These are phyloP conservation scores for Drosophila subquinaria DNA, from an alignment of 2,888 invertebrate species.

Conservation along the genomic window DNA sequence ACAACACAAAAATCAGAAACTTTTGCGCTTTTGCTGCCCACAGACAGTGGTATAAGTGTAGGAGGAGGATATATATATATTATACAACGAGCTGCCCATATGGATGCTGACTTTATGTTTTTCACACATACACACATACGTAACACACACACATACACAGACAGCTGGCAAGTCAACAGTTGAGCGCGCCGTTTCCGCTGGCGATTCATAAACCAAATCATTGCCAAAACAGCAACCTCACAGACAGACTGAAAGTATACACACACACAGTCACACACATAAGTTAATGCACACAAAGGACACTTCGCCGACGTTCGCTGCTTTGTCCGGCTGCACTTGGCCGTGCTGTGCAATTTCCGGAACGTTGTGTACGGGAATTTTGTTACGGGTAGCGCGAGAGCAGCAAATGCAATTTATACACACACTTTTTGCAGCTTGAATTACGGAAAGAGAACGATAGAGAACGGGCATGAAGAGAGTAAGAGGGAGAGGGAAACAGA, in stretches of 20 bases:
- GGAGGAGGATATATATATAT: not conserved
- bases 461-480: not conserved
- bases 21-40: slow-evolving; percentile 5
- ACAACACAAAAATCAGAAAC: slow-evolving; percentile 11
- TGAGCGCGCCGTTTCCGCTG: slow-evolving; percentile 51
- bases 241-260: slow-evolving; percentile 20
- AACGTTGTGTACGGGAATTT: slow-evolving; percentile 43
- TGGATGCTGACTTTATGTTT: slow-evolving; percentile 41
- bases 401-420: slow-evolving; percentile 63
- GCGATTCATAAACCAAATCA: slow-evolving; percentile 58
- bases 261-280: not conserved
- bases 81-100: not conserved
- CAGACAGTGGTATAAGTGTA: not conserved
- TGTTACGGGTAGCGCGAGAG: slow-evolving; percentile 33
- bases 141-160: slow-evolving; percentile 5
- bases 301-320: slow-evolving; percentile 39
- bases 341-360: slow-evolving; percentile 63
- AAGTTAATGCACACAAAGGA: slow-evolving; percentile 42
- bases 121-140: slow-evolving; percentile 24
- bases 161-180: slow-evolving; percentile 43
- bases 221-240: slow-evolving; percentile 49
- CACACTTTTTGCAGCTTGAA: slow-evolving; percentile 27
- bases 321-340: slow-evolving; percentile 63
- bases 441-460: not conserved
- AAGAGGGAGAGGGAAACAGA: not conserved